Evolutionary conservation across 1,140 invertebrate genomes (phyloP).

Genomic region (Neodiprion virginianus): DNA sequence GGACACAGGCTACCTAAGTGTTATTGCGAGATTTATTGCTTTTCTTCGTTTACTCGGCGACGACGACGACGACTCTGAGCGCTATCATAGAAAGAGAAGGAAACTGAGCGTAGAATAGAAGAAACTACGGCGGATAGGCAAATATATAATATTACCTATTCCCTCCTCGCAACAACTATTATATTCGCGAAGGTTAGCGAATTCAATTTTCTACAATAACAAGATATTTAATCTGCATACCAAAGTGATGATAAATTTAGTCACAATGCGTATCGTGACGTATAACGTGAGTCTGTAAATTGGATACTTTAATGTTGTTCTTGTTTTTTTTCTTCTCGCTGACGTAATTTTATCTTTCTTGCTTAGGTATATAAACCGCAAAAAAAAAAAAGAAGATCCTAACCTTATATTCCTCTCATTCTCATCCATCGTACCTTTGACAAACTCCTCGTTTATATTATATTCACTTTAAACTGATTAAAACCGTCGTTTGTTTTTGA

Average conservation of each 20-base stretch:
- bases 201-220: slow-evolving; percentile 15
- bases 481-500: too few species aligned
- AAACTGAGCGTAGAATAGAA: not conserved
- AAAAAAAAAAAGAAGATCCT: too few species aligned
- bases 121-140: not conserved
- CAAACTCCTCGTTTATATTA: too few species aligned
- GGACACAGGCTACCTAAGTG: slow-evolving; percentile 3
- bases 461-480: too few species aligned
- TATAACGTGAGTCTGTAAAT: slow-evolving; percentile 8
- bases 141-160: slow-evolving; percentile 9
- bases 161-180: not conserved
- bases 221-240: slow-evolving; percentile 16
- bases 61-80: slow-evolving; percentile 15
- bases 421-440: too few species aligned
- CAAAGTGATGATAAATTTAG: slow-evolving; percentile 2
- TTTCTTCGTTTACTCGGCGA: slow-evolving; percentile 35
- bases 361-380: too few species aligned
- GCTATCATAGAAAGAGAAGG: not conserved
- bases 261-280: not conserved
- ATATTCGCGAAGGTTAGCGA: not conserved
- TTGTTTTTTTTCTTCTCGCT: not conserved
- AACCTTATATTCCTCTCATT: too few species aligned
- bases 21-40: slow-evolving; percentile 50
- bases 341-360: not conserved
- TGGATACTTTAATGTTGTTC: too few species aligned